Evolutionary conservation across 1,140 invertebrate genomes (phyloP).

Genomic region (Eumaeus atala): DNA sequence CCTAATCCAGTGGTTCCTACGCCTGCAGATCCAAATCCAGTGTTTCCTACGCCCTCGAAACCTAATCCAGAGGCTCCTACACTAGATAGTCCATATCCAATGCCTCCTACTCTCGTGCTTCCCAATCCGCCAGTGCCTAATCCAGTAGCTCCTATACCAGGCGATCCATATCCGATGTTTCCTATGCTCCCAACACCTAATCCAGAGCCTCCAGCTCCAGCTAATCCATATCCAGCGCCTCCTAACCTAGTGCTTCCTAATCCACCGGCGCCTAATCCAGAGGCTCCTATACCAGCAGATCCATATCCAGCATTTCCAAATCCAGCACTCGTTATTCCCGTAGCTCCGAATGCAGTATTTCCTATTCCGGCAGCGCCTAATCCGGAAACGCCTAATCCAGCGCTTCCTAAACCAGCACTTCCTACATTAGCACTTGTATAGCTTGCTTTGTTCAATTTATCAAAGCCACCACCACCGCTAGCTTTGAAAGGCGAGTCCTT

Average conservation of each 20-base stretch:
- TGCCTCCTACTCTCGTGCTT: not conserved
- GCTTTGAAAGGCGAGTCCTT: conserved; percentile 72
- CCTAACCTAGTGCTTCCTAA: conserved; percentile 1
- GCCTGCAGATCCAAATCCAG: not conserved
- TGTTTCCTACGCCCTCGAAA: not conserved
- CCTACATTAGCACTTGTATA: conserved; percentile 24
- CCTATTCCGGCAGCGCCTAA: not conserved
- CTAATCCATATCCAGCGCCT: not conserved
- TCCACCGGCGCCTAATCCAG: no score
- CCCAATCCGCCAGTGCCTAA: not conserved
- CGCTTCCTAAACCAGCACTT: not conserved
- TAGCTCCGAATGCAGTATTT: not conserved
- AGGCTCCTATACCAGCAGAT: not conserved
- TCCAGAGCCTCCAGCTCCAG: not conserved
- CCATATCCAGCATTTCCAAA: not conserved
- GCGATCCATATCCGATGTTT: not conserved
- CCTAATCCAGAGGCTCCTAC: not conserved
- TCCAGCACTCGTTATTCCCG: not conserved
- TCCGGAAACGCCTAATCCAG: not conserved
- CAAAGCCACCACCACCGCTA: conserved; percentile 33
- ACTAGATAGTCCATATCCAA: not conserved
- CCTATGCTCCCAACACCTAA: not conserved
- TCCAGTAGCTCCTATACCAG: not conserved
- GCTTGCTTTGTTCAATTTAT: conserved; percentile 49
- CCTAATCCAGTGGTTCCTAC: not conserved